Conservation (phyloP, 2,113 vertebrate species). For the Bubo bubo region DNA sequence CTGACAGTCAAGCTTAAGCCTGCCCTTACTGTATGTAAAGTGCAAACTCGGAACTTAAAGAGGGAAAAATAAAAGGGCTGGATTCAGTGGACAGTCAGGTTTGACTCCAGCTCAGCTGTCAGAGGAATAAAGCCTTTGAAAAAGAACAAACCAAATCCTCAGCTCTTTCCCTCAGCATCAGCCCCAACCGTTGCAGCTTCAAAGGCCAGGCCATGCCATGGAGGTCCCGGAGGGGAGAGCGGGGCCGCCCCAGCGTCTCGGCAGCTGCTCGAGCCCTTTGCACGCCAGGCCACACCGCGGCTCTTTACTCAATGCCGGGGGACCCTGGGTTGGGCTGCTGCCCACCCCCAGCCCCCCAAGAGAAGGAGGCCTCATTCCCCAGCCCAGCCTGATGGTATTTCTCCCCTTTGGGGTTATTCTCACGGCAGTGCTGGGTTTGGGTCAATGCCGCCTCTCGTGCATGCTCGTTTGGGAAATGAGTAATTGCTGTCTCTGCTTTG, state of each 20-base stretch:
- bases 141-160: slow-evolving; percentile 53
- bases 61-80: slow-evolving; percentile 44
- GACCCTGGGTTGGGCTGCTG: background rate
- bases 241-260: rapidly evolving
- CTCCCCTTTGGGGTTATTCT: background rate
- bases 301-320: background rate
- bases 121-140: slow-evolving; percentile 58
- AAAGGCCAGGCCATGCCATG: background rate
- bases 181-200: background rate
- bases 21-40: slow-evolving; percentile 11
- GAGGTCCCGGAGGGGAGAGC: background rate
- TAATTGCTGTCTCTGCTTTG: background rate
- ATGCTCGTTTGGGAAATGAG: background rate
- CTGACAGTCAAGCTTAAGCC: slow-evolving; percentile 50
- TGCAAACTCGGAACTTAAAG: slow-evolving; percentile 5
- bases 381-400: rapidly evolving
- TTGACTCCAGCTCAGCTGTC: slow-evolving; percentile 26
- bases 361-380: background rate
- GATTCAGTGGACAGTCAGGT: background rate
- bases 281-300: rapidly evolving
- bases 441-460: background rate
- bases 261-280: background rate
- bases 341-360: background rate
- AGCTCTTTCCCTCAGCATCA: background rate
- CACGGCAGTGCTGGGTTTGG: background rate